These are phyloP conservation scores for Andrena minutula DNA, from an alignment of 2,888 invertebrate genomes.

Conservation along the genomic window DNA sequence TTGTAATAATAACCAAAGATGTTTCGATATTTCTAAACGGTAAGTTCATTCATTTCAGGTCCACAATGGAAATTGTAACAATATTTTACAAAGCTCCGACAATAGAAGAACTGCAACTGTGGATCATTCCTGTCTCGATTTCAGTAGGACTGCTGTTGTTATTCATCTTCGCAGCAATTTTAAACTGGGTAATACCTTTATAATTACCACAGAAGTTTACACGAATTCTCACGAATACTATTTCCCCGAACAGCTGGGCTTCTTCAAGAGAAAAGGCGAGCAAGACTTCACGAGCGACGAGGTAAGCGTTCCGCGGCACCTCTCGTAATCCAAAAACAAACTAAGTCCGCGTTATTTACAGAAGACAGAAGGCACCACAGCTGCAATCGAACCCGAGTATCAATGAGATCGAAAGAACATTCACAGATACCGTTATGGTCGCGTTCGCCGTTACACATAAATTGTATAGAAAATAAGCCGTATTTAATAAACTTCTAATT, in stretches of 20 bases:
- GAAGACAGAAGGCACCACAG: neutral
- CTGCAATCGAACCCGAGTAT: neutral
- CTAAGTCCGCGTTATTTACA: neutral
- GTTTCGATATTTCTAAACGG: slow-evolving; percentile 3
- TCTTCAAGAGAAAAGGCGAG: slow-evolving; percentile 71
- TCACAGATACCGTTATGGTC: neutral
- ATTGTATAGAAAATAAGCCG: neutral
- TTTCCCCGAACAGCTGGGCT: slow-evolving; percentile 69
- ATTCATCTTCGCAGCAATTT: slow-evolving; percentile 53
- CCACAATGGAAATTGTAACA: slow-evolving; percentile 64
- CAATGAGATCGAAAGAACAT: neutral
- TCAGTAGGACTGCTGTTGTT: slow-evolving; percentile 71
- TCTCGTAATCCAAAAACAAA: neutral
- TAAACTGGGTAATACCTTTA: slow-evolving; percentile 61
- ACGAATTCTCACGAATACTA: slow-evolving; percentile 9
- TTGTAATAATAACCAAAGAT: neutral
- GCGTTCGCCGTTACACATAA: neutral
- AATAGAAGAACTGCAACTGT: slow-evolving; percentile 63
- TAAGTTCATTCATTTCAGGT: slow-evolving; percentile 51
- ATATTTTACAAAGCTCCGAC: slow-evolving; percentile 64
- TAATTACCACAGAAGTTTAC: neutral
- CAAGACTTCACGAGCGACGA: slow-evolving; percentile 53
- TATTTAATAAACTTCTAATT: slow-evolving; percentile 43
- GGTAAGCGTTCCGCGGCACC: slow-evolving; percentile 9
- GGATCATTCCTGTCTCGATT: slow-evolving; percentile 74